Conservation (phyloP, 1,140 invertebrate genomes). For the Cyrtorhinus lividipennis region DNA sequence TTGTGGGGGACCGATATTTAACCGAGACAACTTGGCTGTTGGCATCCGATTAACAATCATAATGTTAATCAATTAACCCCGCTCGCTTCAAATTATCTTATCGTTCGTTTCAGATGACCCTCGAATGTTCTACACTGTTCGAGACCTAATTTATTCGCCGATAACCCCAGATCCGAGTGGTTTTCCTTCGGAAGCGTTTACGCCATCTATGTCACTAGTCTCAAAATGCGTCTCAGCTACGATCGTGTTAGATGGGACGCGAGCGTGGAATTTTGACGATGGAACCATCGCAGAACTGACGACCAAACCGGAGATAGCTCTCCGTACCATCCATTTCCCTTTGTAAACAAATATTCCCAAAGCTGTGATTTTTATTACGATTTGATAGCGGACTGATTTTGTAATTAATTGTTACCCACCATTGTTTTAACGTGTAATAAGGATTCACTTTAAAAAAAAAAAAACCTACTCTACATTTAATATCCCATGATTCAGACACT, state of each 20-base stretch:
- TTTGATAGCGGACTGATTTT: no score
- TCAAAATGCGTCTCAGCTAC: slow-evolving; percentile 89
- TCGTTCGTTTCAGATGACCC: slow-evolving; percentile 42
- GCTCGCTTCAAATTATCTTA: neutral
- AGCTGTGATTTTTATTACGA: no score
- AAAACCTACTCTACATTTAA: no score
- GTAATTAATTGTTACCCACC: no score
- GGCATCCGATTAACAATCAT: no score
- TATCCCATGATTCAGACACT: no score
- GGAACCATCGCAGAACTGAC: slow-evolving; percentile 75
- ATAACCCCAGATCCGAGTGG: slow-evolving; percentile 57
- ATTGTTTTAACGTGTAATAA: no score
- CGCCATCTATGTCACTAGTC: slow-evolving; percentile 53
- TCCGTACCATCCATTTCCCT: slow-evolving; percentile 45
- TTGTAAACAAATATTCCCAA: no score
- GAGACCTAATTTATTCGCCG: slow-evolving; percentile 74
- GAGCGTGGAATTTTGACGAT: slow-evolving; percentile 89
- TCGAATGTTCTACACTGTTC: slow-evolving; percentile 73
- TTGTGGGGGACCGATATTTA: no score
- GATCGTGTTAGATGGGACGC: slow-evolving; percentile 90
- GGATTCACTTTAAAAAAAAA: no score
- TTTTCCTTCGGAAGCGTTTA: slow-evolving; percentile 49
- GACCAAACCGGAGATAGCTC: slow-evolving; percentile 68
- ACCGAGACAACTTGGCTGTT: no score
- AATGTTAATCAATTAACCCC: no score